Evolutionary conservation across 2,113 vertebrate genomes (phyloP), one percentile per base, ranked within the genome.

Genomic region (Corvus hawaiiensis): DNA sequence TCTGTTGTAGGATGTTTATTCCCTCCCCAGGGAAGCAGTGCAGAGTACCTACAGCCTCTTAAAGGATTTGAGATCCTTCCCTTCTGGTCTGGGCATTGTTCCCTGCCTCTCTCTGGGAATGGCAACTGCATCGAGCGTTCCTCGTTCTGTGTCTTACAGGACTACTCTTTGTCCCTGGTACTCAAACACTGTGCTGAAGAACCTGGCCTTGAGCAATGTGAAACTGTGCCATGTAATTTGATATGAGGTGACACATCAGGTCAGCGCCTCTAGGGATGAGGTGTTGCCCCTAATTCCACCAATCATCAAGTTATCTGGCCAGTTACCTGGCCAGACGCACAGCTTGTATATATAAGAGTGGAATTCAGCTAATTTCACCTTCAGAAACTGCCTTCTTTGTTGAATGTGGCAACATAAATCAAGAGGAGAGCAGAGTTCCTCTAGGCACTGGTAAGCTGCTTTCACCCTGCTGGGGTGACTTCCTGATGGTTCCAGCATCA

Each of bases 71-170:
- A 76, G 24, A 18, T 73, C 9, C 17, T 89, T 37, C 26, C 32
- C 13, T 55, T 44, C 52, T 28, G 18, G 3, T 39, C 37, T 33
- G 35, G 37, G 16, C 30, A 39, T 6, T 4, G 4, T 15, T 43
- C 13, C 30, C 26, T 75, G 48, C 7, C 19, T 32, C 41, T 21
- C 8, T 18, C 19, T 10, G 10, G 41, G 17, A 43, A 37, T 22
- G 24, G 6, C 19, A 58, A 4, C 6, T 6, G 5, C 9, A 1
- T 1, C 3, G 30, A 14, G 1, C 9, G 11, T 37, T 13, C 21
- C 28, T 41, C 5, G 1, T 32, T 3, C 16, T 75, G 13, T 28
- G 48, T 33, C 32, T 84, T 23, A 41, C 22, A 49, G 20, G 49
- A 18, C 10, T 24, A 1, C 4, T 26, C 33, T 37, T 67, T 20